Conservation (phyloP, 1,140 invertebrate genomes). For the Dreissena rostriformis region DNA sequence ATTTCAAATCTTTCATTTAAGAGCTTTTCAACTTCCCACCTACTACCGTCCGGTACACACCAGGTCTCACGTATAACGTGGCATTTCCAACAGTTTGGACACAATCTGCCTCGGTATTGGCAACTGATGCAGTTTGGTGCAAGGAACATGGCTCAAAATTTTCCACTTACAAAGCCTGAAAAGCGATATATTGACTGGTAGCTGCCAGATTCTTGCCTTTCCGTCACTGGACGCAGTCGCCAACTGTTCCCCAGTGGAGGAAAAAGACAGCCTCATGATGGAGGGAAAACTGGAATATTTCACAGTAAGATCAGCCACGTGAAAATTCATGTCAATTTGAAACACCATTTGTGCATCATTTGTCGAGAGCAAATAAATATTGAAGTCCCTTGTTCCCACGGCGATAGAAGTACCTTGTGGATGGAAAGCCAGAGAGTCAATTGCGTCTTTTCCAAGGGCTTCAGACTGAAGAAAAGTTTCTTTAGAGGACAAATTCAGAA, state of each 20-base stretch:
- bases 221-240: slow-evolving; percentile 40
- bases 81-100: slow-evolving; percentile 20
- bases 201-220: slow-evolving; percentile 43
- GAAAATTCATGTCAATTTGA: slow-evolving; percentile 34
- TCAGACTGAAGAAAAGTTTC: slow-evolving; percentile 28
- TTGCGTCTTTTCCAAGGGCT: background rate
- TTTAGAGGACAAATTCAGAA: slow-evolving; percentile 53
- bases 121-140: slow-evolving; percentile 24
- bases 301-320: background rate
- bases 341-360: slow-evolving; percentile 10
- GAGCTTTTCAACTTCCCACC: no score
- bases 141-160: slow-evolving; percentile 28
- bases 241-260: slow-evolving; percentile 34
- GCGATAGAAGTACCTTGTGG: slow-evolving; percentile 31
- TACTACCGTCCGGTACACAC: no score
- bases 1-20: no score
- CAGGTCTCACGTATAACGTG: background rate
- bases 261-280: slow-evolving; percentile 42
- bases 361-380: slow-evolving; percentile 29
- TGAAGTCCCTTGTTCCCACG: slow-evolving; percentile 42
- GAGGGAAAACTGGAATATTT: slow-evolving; percentile 9
- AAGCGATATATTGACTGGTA: slow-evolving; percentile 33
- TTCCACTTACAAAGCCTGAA: slow-evolving; percentile 46
- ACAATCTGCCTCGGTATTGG: slow-evolving; percentile 44
- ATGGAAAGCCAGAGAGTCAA: slow-evolving; percentile 47